These are phyloP conservation scores for Pelmatolapia mariae DNA, from an alignment of 2,113 vertebrate genomes.

Conservation along the genomic window DNA sequence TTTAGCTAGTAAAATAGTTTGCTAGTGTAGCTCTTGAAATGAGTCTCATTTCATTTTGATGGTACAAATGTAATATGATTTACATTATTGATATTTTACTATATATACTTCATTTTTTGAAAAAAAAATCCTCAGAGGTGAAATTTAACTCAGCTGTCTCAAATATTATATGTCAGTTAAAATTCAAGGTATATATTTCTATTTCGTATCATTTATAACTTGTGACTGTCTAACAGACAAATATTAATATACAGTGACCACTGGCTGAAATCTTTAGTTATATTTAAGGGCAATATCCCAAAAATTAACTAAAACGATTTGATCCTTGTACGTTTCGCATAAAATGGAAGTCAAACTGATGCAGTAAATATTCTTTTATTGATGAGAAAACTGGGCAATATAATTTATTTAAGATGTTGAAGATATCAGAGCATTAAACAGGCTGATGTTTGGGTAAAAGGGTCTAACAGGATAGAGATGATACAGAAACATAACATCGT, in stretches of 20 bases:
- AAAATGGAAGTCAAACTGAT: neutral
- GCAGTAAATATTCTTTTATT: neutral
- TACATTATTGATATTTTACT: neutral
- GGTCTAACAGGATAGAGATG: neutral
- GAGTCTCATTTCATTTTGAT: neutral
- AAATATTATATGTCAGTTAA: neutral
- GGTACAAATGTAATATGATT: neutral
- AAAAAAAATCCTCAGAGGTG: neutral
- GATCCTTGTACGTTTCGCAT: neutral
- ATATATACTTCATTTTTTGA: neutral
- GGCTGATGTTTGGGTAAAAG: neutral
- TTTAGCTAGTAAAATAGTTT: neutral
- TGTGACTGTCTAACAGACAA: neutral
- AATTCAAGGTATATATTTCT: neutral
- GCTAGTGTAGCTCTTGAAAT: neutral
- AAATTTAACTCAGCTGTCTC: neutral
- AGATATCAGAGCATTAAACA: neutral
- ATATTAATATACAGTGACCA: neutral
- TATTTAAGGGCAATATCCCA: neutral
- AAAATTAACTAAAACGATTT: neutral
- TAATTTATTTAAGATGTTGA: neutral
- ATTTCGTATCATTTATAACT: neutral
- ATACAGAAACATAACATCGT: neutral
- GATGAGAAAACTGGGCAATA: neutral
- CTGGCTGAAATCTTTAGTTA: neutral